Base-by-base conservation (phyloP, 2,888 invertebrate genomes). In the Melanotus villosus region DNA sequence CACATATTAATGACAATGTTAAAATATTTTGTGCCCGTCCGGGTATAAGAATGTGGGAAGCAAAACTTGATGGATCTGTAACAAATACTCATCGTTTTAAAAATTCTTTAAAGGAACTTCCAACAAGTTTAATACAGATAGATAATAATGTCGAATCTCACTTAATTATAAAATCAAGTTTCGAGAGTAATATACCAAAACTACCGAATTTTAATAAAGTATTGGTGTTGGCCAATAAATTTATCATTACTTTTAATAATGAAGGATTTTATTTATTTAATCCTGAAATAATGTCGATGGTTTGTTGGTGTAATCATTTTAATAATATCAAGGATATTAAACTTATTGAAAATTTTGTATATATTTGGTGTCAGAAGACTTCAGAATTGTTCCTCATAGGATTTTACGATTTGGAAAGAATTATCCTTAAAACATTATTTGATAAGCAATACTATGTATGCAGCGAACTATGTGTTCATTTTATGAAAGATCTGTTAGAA, bases 1-100 rank as follows among this genome's bases (percentile, higher is more conserved):
- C 47, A 6, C 34, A 43, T 16, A 19, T 60, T 19, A 70, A 65
- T 0, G 78, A 77, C 70, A 74, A 79, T 70, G 76, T 85, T 19
- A 86, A 85, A 80, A 89, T 92, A 73, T 92, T 88, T 77, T 92
- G 91, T 77, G 90, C 92, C 0, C 85, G 93, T 57, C 95, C 95
- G 0, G 93, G 94, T 0, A 91, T 91, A 0, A 88, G 95, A 67
- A 79, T 95, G 5, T 95, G 95, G 95, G 93, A 94, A 83, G 93
- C 92, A 0, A 89, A 91, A 56, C 87, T 91, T 7, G 91, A 91
- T 77, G 93, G 93, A 0, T 88, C 89, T 60, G 94, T 95, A 0
- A 84, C 90, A 65, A 90, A 91, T 77, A 95, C 95, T 2, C 93
- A 94, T 82, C 93, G 94, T 77, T 93, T 92, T 75, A 91, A 91